phyloP scores from a whole-genome alignment of 2,888 invertebrate genomes.

The Ephialtes manifestator region DNA sequence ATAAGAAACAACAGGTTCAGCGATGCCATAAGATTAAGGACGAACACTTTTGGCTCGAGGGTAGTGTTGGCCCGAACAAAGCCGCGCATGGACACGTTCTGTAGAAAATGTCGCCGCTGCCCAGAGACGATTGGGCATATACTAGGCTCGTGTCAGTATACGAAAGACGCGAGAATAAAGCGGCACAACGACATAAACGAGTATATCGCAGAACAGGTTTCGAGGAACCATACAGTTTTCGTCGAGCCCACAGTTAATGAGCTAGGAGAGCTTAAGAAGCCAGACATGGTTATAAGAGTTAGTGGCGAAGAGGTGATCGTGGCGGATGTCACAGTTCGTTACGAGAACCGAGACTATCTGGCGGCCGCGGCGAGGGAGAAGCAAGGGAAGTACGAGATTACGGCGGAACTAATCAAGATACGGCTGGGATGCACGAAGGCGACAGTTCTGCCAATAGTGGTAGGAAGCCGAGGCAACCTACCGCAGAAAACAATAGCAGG shows the following conservation, averaged over 20 bases:
- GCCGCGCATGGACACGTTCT: not conserved
- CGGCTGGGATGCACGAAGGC: slow-evolving; percentile 50
- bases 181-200: not conserved
- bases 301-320: slow-evolving; percentile 73
- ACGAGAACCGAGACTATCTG: slow-evolving; percentile 70
- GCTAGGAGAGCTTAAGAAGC: slow-evolving; percentile 74
- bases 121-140: not conserved
- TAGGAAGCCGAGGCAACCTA: slow-evolving; percentile 80
- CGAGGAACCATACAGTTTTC: not conserved
- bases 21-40: not conserved
- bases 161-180: not conserved
- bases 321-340: slow-evolving; percentile 77
- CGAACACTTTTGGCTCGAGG: not conserved
- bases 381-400: slow-evolving; percentile 71
- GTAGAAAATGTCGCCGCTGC: not conserved
- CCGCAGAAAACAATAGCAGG: slow-evolving; percentile 76
- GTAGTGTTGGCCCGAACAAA: not conserved
- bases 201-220: not conserved
- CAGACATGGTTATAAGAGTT: slow-evolving; percentile 75
- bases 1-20: too few species aligned
- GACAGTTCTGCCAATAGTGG: slow-evolving; percentile 78
- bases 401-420: slow-evolving; percentile 29
- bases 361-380: slow-evolving; percentile 73
- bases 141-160: not conserved
- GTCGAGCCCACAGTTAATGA: slow-evolving; percentile 44